Base-by-base conservation (phyloP, 2,888 invertebrate species). In the Temnothorax unifasciatus region DNA sequence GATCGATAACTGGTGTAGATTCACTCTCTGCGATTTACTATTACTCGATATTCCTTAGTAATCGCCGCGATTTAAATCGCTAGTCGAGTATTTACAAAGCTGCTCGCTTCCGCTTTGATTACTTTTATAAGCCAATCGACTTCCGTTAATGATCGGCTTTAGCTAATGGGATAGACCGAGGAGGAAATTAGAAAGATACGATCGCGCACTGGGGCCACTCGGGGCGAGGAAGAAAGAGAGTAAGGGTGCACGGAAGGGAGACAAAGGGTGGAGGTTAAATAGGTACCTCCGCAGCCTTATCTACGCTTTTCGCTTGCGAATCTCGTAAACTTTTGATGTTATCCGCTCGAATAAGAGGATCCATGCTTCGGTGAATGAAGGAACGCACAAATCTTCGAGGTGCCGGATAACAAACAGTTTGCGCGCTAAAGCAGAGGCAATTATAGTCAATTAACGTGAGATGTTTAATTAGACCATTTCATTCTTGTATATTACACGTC, bases 111-210 rank as follows among this genome's bases (percentile, higher is more conserved):
- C 13, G 61, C 76, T 68, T 59, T 52, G 85, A 88, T 88, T 88
- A 85, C 79, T 77, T 63, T 44, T 47, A 41, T 44, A 38, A 57
- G 63, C 77, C 82, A 77, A 81, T 84, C 84, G 86, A 83, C 85
- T 86, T 83, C 41, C 85, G 74, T 86, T 90, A 89, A 90, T 76
- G 86, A 90, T 88, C 85, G 79, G 75, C 66, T 38, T 76, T 66
- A n/a, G 73, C 63, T 88, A 90, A 90, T 85, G 74, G 85, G 76
- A 74, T 89, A 83, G 63, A 73, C 69, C 76, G 57, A 85, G 79
- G 71, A 83, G 83, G 83, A 85, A 89, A 90, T 90, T 88, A 88
- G 90, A 84, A 85, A 88, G 90, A 90, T 90, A 85, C 50, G 75
- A 90, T 90, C 87, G n/a, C 66, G 64, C 41, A 47, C 21, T 8